Evolutionary conservation across 2,797 vertebrate species (phyloP).

Genomic region (Hozukius guyotensis): DNA sequence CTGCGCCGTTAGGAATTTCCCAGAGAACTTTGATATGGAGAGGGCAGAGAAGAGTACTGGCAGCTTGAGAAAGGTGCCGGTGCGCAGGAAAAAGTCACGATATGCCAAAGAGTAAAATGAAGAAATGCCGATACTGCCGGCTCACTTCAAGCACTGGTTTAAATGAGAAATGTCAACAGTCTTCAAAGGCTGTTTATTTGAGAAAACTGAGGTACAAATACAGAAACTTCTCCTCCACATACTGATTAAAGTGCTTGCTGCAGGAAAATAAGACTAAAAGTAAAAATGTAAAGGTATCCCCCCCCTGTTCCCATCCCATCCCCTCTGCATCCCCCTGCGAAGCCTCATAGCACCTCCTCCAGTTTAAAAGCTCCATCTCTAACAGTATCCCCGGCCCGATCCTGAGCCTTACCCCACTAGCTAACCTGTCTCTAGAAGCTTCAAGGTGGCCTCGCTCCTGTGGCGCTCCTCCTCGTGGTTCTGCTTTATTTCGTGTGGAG

Average conservation of each 20-base stretch:
- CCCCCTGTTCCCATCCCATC: not conserved
- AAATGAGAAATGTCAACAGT: not conserved
- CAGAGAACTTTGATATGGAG: no score
- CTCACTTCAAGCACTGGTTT: not conserved
- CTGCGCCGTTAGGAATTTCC: no score
- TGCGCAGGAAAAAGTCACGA: no score
- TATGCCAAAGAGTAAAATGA: no score
- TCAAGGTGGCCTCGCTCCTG: conserved; percentile 36
- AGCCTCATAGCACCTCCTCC: conserved; percentile 16
- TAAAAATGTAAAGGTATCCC: not conserved
- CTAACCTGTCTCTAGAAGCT: conserved; percentile 53
- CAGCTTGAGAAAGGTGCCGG: no score
- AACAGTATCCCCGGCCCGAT: conserved; percentile 12
- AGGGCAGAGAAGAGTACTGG: no score
- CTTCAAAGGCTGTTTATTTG: not conserved
- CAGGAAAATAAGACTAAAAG: not conserved
- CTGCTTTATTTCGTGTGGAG: not conserved
- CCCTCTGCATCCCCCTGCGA: not conserved
- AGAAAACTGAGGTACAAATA: conserved; percentile 37
- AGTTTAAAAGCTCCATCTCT: conserved; percentile 67
- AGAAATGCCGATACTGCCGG: no score
- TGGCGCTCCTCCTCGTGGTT: conserved; percentile 19
- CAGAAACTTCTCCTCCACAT: conserved; percentile 42
- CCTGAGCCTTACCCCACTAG: conserved; percentile 21
- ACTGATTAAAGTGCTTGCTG: conserved; percentile 18